A percentile compares a stretch with the other conserved stretches of the same genome.
phyloP scores from a whole-genome alignment of 2,797 vertebrate species.

The Gila robusta region DNA sequence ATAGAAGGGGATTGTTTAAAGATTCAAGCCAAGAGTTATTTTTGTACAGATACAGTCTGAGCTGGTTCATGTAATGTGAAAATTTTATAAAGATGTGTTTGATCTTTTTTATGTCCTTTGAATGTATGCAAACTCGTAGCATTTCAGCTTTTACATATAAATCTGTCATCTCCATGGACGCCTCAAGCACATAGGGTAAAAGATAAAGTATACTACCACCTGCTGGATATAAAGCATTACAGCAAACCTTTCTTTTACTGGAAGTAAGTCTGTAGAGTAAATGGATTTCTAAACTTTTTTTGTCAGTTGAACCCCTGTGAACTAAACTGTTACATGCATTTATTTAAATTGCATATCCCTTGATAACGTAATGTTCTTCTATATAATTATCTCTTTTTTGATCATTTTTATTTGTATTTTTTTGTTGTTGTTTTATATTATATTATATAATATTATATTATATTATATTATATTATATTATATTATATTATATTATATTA shows the following conservation, averaged over 20 bases:
- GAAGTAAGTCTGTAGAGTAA: not conserved
- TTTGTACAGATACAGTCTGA: not conserved
- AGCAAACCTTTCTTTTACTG: not conserved
- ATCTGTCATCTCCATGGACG: not conserved
- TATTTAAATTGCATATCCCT: not conserved
- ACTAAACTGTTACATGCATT: not conserved
- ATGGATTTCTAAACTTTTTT: not conserved
- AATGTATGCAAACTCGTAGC: not conserved
- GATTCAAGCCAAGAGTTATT: not conserved
- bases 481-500: no score
- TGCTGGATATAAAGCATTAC: not conserved
- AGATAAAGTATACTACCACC: conserved; percentile 14
- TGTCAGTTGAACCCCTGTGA: not conserved
- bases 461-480: not conserved
- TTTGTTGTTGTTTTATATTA: no score
- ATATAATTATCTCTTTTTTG: no score
- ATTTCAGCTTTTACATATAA: not conserved
- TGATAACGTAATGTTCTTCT: not conserved
- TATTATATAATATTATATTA: no score
- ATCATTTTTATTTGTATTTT: not conserved
- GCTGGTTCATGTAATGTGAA: not conserved
- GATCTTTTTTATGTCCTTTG: not conserved
- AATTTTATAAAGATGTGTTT: not conserved
- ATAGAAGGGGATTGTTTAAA: not conserved
- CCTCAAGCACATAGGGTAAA: not conserved